Conservation (phyloP, 2,888 invertebrate species). For the Cyaniris semiargus region DNA sequence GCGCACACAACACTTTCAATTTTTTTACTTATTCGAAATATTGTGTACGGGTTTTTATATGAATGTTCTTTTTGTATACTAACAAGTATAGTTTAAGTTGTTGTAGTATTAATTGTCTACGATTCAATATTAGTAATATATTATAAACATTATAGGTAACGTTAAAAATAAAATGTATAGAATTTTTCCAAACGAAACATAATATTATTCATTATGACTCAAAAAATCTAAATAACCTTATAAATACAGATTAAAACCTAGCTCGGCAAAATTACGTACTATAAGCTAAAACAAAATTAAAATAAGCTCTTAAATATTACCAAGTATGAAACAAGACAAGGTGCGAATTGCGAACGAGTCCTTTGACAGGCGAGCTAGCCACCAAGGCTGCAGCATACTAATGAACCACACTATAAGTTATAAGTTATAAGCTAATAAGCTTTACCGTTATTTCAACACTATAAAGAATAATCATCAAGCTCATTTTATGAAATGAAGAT, state of each 20-base stretch:
- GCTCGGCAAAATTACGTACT: too few relatives aligned
- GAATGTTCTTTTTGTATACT: neutral
- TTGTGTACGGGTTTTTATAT: neutral
- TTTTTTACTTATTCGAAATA: conserved; percentile 20
- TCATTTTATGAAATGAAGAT: neutral
- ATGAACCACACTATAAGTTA: neutral
- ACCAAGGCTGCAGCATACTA: conserved; percentile 24
- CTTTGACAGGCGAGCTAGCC: neutral
- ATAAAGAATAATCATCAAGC: neutral
- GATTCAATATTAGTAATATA: too few relatives aligned
- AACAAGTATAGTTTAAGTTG: neutral
- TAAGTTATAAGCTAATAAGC: neutral
- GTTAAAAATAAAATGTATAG: neutral
- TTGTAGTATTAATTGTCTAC: too few relatives aligned
- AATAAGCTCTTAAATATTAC: neutral
- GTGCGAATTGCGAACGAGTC: neutral
- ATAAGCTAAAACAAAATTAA: neutral
- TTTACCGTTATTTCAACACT: conserved; percentile 1
- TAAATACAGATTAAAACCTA: too few relatives aligned
- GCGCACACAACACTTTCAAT: conserved; percentile 49
- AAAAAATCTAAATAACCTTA: neutral
- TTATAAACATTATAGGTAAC: too few relatives aligned
- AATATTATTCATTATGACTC: neutral
- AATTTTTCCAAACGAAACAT: neutral
- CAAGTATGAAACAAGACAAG: neutral